phyloP scores from a whole-genome alignment of 2,797 vertebrate genomes.

The Prionace glauca region DNA sequence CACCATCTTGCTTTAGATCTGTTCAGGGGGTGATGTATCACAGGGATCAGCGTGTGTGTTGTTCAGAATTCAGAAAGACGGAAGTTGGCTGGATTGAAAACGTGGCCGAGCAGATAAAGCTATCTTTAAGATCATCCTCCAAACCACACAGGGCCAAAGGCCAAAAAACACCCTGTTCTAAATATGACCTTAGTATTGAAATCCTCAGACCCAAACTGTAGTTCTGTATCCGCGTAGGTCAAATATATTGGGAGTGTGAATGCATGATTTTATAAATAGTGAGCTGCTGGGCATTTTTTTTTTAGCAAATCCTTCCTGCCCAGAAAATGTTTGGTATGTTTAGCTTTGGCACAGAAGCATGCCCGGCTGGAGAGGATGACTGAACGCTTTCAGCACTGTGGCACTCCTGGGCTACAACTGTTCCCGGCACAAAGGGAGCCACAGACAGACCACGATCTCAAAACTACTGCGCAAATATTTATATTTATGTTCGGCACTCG shows the following conservation, averaged over 20 bases:
- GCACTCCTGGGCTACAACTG: background rate
- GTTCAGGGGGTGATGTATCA: background rate
- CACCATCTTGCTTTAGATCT: background rate
- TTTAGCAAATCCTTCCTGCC: background rate
- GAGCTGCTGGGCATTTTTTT: background rate
- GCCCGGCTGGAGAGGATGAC: background rate
- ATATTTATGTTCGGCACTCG: background rate
- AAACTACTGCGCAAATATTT: background rate
- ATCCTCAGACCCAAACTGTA: background rate
- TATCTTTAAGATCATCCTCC: background rate
- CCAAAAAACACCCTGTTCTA: background rate
- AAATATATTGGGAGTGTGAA: background rate
- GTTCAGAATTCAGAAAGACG: background rate
- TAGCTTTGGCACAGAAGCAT: background rate
- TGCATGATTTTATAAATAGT: slow-evolving; percentile 4
- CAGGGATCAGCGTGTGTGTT: background rate
- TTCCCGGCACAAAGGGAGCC: background rate
- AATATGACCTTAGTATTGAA: background rate
- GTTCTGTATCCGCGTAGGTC: background rate
- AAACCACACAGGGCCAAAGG: background rate
- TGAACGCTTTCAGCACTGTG: background rate
- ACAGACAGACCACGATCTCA: background rate
- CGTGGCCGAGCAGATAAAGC: too few species aligned
- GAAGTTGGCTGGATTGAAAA: background rate
- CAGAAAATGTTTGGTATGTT: background rate